Evolutionary conservation across 37 sponge, comb jelly and placozoan species (phyloP).

Genomic region (Amphimedon queenslandica): DNA sequence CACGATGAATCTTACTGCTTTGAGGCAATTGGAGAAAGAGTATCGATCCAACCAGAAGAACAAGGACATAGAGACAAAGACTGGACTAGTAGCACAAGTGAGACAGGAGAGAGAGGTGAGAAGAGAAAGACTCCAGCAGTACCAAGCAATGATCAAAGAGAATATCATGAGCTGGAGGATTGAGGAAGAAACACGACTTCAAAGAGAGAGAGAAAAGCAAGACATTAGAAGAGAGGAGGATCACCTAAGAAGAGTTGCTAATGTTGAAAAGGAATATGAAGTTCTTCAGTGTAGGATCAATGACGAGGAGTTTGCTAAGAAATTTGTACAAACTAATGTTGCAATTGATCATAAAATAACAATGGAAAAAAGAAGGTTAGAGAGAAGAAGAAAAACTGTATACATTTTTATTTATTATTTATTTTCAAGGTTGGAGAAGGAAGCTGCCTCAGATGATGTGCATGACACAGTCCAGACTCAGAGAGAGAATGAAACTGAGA

Average conservation of each 20-base stretch:
- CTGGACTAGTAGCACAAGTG: constrained; percentile 15
- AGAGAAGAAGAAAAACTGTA: neutral
- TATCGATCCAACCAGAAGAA: constrained; percentile 10
- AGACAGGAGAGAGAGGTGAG: constrained; percentile 17
- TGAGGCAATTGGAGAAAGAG: constrained; percentile 31
- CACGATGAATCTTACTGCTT: constrained; percentile 39
- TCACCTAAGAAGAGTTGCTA: neutral
- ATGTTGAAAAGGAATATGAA: neutral
- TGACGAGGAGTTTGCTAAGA: constrained; percentile 30
- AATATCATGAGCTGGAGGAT: constrained; percentile 35
- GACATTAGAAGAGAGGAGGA: neutral
- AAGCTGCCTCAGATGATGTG: neutral
- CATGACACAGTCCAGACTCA: constrained; percentile 12
- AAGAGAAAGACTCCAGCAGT: constrained; percentile 25
- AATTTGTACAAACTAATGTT: constrained; percentile 34
- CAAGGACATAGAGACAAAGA: constrained; percentile 12
- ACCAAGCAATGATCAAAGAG: constrained; percentile 21
- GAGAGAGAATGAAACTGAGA: constrained; percentile 6
- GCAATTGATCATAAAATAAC: constrained; percentile 14
- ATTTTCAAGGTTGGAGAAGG: neutral
- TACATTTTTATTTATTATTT: neutral
- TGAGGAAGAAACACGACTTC: constrained; percentile 5
- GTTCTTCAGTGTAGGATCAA: neutral
- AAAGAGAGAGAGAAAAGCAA: neutral
- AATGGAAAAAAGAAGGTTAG: constrained; percentile 33